A percentile compares a stretch with the other conserved stretches of the same genome.
These are phyloP conservation scores for Diplazon laetatorius DNA, from an alignment of 2,888 invertebrate genomes.

Conservation along the genomic window DNA sequence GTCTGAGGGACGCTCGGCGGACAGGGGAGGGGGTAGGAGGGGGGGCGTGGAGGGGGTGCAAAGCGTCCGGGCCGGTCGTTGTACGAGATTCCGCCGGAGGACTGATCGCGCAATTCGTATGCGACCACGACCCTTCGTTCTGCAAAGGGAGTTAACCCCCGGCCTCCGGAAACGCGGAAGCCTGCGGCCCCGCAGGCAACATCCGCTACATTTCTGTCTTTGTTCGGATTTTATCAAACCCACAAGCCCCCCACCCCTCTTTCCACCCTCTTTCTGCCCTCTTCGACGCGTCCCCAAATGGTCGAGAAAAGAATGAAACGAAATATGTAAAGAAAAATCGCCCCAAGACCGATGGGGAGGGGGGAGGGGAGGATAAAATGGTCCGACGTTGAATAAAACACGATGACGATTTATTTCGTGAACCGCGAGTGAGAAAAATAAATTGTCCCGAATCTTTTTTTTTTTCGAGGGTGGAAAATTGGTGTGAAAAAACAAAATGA, in stretches of 20 bases:
- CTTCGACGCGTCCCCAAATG: not conserved
- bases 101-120: slow-evolving; percentile 63
- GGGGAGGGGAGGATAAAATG: slow-evolving; percentile 23
- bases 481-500: no score
- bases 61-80: slow-evolving; percentile 14
- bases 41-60: slow-evolving; percentile 7
- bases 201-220: slow-evolving; percentile 35
- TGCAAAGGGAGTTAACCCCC: slow-evolving; percentile 8
- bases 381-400: slow-evolving; percentile 41
- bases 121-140: slow-evolving; percentile 54
- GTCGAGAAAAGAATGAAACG: not conserved
- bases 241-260: no score
- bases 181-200: slow-evolving; percentile 17
- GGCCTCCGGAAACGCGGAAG: slow-evolving; percentile 8
- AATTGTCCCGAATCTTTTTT: not conserved
- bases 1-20: slow-evolving; percentile 5
- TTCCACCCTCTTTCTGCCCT: no score
- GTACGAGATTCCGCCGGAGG: slow-evolving; percentile 41
- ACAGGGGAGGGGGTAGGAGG: slow-evolving; percentile 2
- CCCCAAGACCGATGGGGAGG: slow-evolving; percentile 16
- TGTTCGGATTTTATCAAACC: slow-evolving; percentile 34
- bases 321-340: slow-evolving; percentile 8
- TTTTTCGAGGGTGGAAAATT: no score
- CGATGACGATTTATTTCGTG: slow-evolving; percentile 6
- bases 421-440: slow-evolving; percentile 2